These are phyloP conservation scores for Hypocryptadius cinnamomeus DNA, from an alignment of 2,113 vertebrate genomes.

Conservation along the genomic window DNA sequence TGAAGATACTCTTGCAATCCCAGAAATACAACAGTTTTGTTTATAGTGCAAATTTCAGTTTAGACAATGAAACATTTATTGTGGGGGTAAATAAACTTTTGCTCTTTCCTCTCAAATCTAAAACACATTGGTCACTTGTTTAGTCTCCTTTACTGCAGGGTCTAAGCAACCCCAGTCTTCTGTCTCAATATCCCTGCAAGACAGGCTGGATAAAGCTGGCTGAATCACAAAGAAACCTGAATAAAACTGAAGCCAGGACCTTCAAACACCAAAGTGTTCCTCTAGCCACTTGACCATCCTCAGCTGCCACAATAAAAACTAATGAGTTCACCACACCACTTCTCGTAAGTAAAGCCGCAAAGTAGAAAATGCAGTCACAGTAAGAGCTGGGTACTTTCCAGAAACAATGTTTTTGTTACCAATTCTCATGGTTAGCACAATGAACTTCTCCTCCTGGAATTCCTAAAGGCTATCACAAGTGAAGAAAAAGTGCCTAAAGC, in stretches of 20 bases:
- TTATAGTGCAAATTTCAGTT: background rate
- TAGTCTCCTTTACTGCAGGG: background rate
- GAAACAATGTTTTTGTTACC: background rate
- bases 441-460: background rate
- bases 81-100: background rate
- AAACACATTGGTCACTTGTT: background rate
- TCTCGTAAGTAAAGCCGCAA: background rate
- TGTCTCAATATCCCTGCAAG: background rate
- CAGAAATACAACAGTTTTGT: background rate
- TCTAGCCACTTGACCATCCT: background rate
- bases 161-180: background rate
- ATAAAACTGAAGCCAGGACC: background rate
- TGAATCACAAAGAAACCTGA: background rate
- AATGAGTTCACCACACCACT: background rate
- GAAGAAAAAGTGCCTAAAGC: background rate
- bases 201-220: background rate
- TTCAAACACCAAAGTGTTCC: background rate
- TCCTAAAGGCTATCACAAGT: background rate
- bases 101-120: background rate
- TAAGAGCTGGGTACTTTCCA: background rate
- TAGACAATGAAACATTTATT: background rate
- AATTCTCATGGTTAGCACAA: background rate
- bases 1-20: background rate
- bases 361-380: background rate
- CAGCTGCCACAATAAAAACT: background rate